Evolutionary conservation across 2,888 invertebrate genomes (phyloP).

Genomic region (Drosophila atripex): DNA sequence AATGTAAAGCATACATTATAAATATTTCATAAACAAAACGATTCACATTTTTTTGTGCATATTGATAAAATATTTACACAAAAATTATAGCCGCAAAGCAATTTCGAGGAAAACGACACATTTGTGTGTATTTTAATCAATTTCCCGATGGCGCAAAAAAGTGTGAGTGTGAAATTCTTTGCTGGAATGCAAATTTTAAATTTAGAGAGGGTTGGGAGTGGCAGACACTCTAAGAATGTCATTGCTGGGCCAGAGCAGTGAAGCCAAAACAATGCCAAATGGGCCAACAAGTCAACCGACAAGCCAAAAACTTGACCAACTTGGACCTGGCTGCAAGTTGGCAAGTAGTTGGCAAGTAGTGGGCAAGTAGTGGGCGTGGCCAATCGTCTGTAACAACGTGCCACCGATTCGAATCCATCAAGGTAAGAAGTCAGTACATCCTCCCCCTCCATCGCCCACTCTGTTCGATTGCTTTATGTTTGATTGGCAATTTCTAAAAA

Average conservation of each 20-base stretch:
- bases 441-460: conserved; percentile 7
- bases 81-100: conserved; percentile 5
- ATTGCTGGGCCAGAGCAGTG: conserved; percentile 24
- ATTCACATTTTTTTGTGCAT: not conserved
- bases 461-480: conserved; percentile 47
- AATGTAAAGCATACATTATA: conserved; percentile 14
- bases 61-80: conserved; percentile 33
- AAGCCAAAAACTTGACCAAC: conserved; percentile 59
- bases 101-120: conserved; percentile 3
- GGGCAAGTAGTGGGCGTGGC: conserved; percentile 13
- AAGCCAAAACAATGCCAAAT: conserved; percentile 60
- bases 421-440: conserved; percentile 11
- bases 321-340: conserved; percentile 10
- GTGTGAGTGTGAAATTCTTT: conserved; percentile 14
- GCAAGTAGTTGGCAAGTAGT: not conserved
- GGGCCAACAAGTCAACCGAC: conserved; percentile 48
- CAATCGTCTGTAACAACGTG: conserved; percentile 32
- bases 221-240: conserved; percentile 31
- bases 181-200: conserved; percentile 16
- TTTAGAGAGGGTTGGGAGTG: conserved; percentile 17
- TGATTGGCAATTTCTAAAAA: conserved; percentile 67
- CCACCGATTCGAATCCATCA: conserved; percentile 31
- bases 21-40: conserved; percentile 35
- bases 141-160: conserved; percentile 9
- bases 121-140: conserved; percentile 7